Conservation (phyloP, 1,140 invertebrate species). For the Trachelipus rathkii region DNA sequence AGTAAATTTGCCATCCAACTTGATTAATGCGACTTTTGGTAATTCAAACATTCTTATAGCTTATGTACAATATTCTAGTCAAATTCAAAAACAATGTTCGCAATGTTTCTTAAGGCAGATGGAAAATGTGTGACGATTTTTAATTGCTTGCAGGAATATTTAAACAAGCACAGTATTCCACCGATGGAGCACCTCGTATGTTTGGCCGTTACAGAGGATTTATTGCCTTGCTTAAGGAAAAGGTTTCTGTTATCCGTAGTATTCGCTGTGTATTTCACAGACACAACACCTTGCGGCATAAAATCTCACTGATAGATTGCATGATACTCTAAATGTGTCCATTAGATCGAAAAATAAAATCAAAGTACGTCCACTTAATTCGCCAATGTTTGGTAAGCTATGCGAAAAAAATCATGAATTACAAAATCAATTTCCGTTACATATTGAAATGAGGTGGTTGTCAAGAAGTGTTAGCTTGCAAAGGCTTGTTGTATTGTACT, state of each 20-base stretch:
- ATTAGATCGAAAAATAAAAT: conserved; percentile 25
- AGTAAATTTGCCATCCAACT: too few relatives aligned
- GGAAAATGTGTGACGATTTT: conserved; percentile 35
- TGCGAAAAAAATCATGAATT: conserved; percentile 24
- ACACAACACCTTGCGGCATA: conserved; percentile 34
- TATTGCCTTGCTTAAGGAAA: too few relatives aligned
- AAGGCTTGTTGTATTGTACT: conserved; percentile 31
- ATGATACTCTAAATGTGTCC: conserved; percentile 25
- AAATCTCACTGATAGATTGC: conserved; percentile 21
- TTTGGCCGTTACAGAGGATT: too few relatives aligned
- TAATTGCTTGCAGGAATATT: too few relatives aligned
- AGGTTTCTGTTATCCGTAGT: conserved; percentile 37
- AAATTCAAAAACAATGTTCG: conserved; percentile 25
- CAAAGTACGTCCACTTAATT: conserved; percentile 25
- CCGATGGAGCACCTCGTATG: too few relatives aligned
- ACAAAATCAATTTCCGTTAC: conserved; percentile 22
- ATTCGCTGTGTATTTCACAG: conserved; percentile 31
- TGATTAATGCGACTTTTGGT: too few relatives aligned
- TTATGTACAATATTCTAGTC: conserved; percentile 34
- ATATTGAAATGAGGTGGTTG: conserved; percentile 22
- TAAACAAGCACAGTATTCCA: conserved; percentile 46
- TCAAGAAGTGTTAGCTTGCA: conserved; percentile 27
- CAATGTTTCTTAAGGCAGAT: conserved; percentile 27
- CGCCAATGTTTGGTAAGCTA: neutral
- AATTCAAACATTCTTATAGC: conserved; percentile 26